Conservation (phyloP, 1,140 invertebrate genomes). For the Aphaenogaster floridana region DNA sequence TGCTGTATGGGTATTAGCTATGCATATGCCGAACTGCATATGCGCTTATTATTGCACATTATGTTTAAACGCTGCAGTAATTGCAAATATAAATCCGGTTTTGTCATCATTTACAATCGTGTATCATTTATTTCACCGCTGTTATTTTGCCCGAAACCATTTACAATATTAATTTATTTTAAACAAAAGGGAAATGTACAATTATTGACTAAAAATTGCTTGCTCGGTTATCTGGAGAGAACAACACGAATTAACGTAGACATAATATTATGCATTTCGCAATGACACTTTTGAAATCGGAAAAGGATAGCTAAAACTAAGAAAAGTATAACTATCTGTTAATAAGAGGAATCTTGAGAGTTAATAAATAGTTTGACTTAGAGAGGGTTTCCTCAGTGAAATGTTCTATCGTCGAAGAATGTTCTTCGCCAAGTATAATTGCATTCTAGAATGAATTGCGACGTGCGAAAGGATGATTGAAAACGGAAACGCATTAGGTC, state of each 20-base stretch:
- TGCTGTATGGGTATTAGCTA: not conserved
- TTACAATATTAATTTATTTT: not conserved
- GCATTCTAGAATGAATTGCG: not conserved
- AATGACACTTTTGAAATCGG: not conserved
- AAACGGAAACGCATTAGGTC: not conserved
- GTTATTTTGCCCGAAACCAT: not conserved
- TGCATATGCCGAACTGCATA: not conserved
- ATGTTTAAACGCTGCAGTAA: not conserved
- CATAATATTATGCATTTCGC: not conserved
- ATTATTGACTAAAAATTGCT: not conserved
- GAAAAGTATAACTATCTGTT: not conserved
- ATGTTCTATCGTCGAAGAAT: not conserved
- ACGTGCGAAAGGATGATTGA: not conserved
- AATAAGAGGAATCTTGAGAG: not conserved
- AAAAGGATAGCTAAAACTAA: not conserved
- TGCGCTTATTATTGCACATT: not conserved
- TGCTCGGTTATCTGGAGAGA: too few species aligned
- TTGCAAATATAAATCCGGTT: not conserved
- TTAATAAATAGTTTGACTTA: not conserved
- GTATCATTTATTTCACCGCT: slow-evolving; percentile 2
- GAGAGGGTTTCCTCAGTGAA: not conserved
- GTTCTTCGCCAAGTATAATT: not conserved
- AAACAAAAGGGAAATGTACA: not conserved
- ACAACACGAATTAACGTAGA: too few species aligned
- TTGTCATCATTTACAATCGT: not conserved